Evolutionary conservation across 2,113 vertebrate species (phyloP).

Genomic region (Brienomyrus brachyistius): DNA sequence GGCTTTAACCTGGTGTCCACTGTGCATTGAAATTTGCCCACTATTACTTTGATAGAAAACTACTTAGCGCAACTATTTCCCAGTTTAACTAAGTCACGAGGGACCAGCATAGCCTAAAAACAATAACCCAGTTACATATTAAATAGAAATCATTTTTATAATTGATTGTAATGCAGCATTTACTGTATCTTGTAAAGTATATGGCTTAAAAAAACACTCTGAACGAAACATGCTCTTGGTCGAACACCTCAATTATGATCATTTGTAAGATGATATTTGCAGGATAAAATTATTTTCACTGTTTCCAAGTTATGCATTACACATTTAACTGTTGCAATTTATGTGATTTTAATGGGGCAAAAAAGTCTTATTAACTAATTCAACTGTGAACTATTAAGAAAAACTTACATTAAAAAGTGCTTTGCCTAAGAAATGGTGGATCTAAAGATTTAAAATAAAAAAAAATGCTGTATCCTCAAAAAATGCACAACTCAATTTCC

Average conservation of each 20-base stretch:
- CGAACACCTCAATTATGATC: background rate
- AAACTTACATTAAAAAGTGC: slow-evolving; percentile 40
- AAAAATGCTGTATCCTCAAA: slow-evolving; percentile 46
- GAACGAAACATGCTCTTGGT: background rate
- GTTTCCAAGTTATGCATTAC: background rate
- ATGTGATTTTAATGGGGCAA: slow-evolving; percentile 26
- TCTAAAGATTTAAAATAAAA: slow-evolving; percentile 47
- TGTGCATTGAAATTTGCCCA: background rate
- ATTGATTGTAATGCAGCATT: background rate
- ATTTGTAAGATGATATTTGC: background rate
- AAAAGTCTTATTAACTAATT: slow-evolving; percentile 51
- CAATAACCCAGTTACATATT: background rate
- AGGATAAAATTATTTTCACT: background rate
- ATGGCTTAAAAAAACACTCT: background rate
- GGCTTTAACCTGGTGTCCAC: background rate
- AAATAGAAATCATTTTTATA: background rate
- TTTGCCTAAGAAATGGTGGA: slow-evolving; percentile 42
- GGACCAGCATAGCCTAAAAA: background rate
- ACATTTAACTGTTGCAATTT: background rate
- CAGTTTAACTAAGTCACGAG: background rate
- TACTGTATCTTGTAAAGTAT: background rate
- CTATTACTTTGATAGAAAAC: background rate
- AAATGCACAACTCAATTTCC: slow-evolving; percentile 36
- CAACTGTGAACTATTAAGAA: slow-evolving; percentile 48
- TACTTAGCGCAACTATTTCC: background rate